A percentile compares a stretch with the other conserved stretches of the same genome.
Evolutionary conservation across 2,113 vertebrate genomes (phyloP).

Genomic region (Gymnocephalus cernua): DNA sequence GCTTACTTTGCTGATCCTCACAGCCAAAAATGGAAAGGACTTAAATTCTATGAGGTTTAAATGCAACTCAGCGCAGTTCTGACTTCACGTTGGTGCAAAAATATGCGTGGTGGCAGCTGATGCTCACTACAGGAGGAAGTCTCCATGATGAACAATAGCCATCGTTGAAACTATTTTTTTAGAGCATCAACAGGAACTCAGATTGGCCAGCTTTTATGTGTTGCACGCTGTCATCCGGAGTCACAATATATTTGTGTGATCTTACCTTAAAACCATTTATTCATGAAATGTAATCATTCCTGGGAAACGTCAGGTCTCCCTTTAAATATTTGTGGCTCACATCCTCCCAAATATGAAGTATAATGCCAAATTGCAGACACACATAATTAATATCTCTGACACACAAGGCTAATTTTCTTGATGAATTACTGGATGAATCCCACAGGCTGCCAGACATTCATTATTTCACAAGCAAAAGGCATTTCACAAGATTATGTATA

Average conservation of each 20-base stretch:
- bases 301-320: background rate
- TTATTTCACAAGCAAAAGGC: background rate
- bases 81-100: background rate
- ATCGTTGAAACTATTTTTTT: background rate
- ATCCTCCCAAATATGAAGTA: background rate
- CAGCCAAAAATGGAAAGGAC: background rate
- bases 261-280: background rate
- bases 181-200: too few relatives aligned
- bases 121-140: background rate
- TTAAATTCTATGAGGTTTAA: background rate
- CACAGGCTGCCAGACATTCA: background rate
- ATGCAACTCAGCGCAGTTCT: background rate
- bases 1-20: background rate
- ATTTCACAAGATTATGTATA: background rate
- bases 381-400: slow-evolving; percentile 10
- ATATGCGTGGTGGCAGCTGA: background rate
- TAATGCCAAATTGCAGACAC: background rate
- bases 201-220: background rate
- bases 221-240: background rate
- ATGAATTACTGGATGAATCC: slow-evolving; percentile 1
- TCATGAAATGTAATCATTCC: background rate
- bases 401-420: background rate
- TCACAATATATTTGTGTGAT: background rate
- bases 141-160: background rate
- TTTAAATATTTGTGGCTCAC: slow-evolving; percentile 5